Conservation (phyloP, 2,888 invertebrate species). For the Leptinotarsa juncta region DNA sequence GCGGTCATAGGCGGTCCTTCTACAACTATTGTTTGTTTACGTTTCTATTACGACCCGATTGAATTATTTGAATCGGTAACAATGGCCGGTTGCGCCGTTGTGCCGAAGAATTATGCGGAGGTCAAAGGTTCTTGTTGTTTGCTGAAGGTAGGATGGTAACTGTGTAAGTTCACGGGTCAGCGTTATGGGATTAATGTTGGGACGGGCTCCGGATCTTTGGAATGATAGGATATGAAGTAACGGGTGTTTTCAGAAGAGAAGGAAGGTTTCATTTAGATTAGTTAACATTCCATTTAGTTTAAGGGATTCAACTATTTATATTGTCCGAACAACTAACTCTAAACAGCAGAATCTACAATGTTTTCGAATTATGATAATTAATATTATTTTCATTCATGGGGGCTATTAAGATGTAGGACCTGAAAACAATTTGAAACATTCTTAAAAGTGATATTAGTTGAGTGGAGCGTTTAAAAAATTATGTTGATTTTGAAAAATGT, state of each 20-base stretch:
- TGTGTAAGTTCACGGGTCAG: slow-evolving; percentile 17
- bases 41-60: slow-evolving; percentile 33
- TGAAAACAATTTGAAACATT: too few species aligned
- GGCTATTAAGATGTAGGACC: too few species aligned
- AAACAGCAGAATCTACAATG: too few species aligned
- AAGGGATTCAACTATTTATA: background rate
- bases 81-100: slow-evolving; percentile 34
- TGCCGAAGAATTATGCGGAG: slow-evolving; percentile 32
- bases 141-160: slow-evolving; percentile 25
- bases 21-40: slow-evolving; percentile 39
- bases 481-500: too few species aligned
- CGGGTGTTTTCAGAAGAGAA: slow-evolving; percentile 5
- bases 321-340: too few species aligned
- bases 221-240: slow-evolving; percentile 12
- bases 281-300: background rate
- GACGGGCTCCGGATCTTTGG: slow-evolving; percentile 17
- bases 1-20: slow-evolving; percentile 40
- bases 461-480: too few species aligned
- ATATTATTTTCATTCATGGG: too few species aligned
- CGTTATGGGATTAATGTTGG: slow-evolving; percentile 16
- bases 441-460: too few species aligned
- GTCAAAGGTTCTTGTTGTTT: slow-evolving; percentile 36
- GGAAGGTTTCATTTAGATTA: background rate
- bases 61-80: slow-evolving; percentile 34
- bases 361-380: too few species aligned